Evolutionary conservation across 1,140 invertebrate species (phyloP).

Genomic region (Mamestra configurata): DNA sequence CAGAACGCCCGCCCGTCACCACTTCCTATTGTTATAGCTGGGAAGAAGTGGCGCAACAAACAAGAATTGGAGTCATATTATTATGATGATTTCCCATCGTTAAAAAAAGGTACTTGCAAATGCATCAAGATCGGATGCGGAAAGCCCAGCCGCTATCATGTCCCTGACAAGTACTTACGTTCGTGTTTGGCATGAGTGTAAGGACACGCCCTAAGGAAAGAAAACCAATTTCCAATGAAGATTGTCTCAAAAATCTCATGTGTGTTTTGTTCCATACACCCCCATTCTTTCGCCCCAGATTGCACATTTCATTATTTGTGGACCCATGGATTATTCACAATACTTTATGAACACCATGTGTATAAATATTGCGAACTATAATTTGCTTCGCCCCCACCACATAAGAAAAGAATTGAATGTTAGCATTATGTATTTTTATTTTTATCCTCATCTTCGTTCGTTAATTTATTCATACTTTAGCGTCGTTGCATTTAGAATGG

Average conservation of each 20-base stretch:
- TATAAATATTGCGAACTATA: conserved; percentile 26
- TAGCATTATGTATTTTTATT: conserved; percentile 9
- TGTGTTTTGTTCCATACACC: not conserved
- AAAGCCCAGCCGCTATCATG: too few relatives aligned
- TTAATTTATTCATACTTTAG: conserved; percentile 36
- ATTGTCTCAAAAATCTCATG: conserved; percentile 20
- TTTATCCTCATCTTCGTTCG: conserved; percentile 17
- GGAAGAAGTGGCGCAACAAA: too few relatives aligned
- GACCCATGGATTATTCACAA: conserved; percentile 26
- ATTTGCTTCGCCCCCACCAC: conserved; percentile 34
- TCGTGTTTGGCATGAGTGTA: not conserved
- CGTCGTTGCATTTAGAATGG: conserved; percentile 40
- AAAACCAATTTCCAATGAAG: conserved; percentile 28
- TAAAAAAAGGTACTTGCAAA: too few relatives aligned
- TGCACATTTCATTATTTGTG: conserved; percentile 13
- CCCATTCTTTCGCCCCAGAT: not conserved
- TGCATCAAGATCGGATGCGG: too few relatives aligned
- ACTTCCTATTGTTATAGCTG: too few relatives aligned
- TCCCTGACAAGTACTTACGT: not conserved
- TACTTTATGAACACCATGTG: conserved; percentile 21
- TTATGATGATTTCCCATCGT: too few relatives aligned
- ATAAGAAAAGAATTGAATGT: conserved; percentile 21
- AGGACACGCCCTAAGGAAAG: not conserved
- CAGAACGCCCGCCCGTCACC: too few relatives aligned
- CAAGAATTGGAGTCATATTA: too few relatives aligned